Evolutionary conservation across 2,888 invertebrate species (phyloP), one percentile per base, ranked within the genome.

Genomic region (Lasioglossum zephyrum): DNA sequence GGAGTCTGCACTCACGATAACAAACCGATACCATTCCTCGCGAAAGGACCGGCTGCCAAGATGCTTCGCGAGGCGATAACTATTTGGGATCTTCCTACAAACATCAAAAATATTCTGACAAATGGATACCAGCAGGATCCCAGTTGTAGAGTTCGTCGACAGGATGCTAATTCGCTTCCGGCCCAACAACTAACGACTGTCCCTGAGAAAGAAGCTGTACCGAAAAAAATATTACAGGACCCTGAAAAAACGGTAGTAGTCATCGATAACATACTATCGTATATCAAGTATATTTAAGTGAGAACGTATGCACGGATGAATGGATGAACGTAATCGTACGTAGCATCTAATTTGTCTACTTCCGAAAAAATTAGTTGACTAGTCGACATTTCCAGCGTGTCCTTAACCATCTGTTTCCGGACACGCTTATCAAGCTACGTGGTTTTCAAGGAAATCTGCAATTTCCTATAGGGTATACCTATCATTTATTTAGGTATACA

Each of bases 21-120:
- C 1, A 86, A 86, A 13, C 77, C 79, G 0, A 85, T 91, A 22
- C 90, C 92, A 18, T 91, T 91, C n/a, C 88, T 90, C 70, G 92
- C 92, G 0, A 79, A 87, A 74, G 94, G 94, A n/a, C 92, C 92
- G 3, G 89, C 90, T 31, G 82, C 87, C 2, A 85, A 77, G 26
- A 53, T 70, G 6, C 76, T 94, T 49, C 69, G 63, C 1, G 84
- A 88, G 4, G 88, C 87, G 16, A 81, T 49, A 13, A 78, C 79
- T 4, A 79, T 93, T 60, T 88, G 85, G 89, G 90, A 92, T 63
- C 84, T 93, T 79, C 90, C 91, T 0, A 81, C 41, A 4, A 53
- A 53, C 13, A 86, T 93, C 66, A 89, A 77, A 73, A 80, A 72
- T 53, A 77, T 81, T 4, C 77, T 92, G 2, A 78, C 79, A 16